Evolutionary conservation across 2,888 invertebrate genomes (phyloP).

Genomic region (Acleris laterana): DNA sequence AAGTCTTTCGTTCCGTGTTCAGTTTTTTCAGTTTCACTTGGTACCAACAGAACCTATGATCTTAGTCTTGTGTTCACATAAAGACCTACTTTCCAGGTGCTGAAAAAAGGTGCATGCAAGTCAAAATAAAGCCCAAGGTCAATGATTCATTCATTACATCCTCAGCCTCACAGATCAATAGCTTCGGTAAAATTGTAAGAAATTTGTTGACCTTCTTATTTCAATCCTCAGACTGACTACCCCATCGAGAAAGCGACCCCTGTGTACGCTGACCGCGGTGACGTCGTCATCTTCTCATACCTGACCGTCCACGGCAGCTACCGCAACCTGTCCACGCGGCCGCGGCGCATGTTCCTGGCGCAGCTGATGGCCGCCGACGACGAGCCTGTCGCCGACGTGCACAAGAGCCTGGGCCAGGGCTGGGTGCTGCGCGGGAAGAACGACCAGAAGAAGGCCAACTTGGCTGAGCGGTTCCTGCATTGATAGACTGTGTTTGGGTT

Average conservation of each 20-base stretch:
- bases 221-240: constrained; percentile 43
- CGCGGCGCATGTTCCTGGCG: constrained; percentile 73
- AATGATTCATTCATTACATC: no score
- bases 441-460: constrained; percentile 55
- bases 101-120: no score
- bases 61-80: no score
- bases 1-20: no score
- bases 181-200: no score
- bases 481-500: constrained; percentile 1
- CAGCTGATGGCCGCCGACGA: constrained; percentile 77
- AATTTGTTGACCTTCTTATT: no score
- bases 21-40: no score
- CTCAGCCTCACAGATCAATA: no score
- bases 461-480: constrained; percentile 51
- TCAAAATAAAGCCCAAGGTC: no score
- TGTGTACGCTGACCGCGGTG: constrained; percentile 68
- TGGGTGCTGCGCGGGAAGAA: constrained; percentile 74
- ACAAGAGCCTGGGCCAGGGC: constrained; percentile 73
- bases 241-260: constrained; percentile 67
- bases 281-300: constrained; percentile 76
- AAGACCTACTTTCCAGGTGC: no score
- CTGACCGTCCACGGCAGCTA: constrained; percentile 77
- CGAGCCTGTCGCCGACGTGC: constrained; percentile 60
- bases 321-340: constrained; percentile 62
- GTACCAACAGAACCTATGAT: no score